Evolutionary conservation across 2,113 vertebrate species (phyloP), one percentile per base, ranked within the genome.

Genomic region (Rhinopomastus cyanomelas): DNA sequence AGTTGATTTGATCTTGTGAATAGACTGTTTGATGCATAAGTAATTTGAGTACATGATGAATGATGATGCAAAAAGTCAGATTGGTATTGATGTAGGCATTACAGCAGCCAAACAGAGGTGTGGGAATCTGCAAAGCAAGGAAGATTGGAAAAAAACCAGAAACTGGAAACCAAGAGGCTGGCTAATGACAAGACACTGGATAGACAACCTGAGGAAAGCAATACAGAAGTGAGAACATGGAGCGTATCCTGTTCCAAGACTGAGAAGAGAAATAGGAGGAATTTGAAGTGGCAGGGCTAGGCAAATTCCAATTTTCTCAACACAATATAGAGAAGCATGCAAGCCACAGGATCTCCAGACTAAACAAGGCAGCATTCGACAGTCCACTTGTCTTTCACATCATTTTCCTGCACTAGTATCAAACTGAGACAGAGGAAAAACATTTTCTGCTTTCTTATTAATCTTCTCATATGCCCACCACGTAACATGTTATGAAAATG

Each of bases 31-130:
- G 69, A 87, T 87, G 67, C 29, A 26, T 11, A 87, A 90, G 78
- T 79, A 94, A 75, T 30, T 61, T 53, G 49, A 62, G 27, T 26
- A 72, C 62, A 26, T 30, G 56, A 48, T 64, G 76, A 86, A 89
- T 59, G 75, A 85, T 66, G 53, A n/a, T 57, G 66, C 20, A 49
- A 75, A 82, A 88, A 72, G 78, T 87, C 78, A 94, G 74, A 79
- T 76, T 36, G 44, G 16, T 75, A 65, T 81, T 74, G 64, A 74
- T 27, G 72, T 0, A 83, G 52, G 19, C 12, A 74, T 67, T 60
- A 51, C 29, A 84, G 57, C 46, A 39, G 73, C 39, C 78, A 87
- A 78, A 88, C 4, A 72, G 17, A 20, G 27, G 71, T 81, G 67
- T 82, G 85, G 37, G 34, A 90, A 23, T 59, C 87, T 69, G 55